Evolutionary conservation across 1,140 invertebrate species (phyloP).

Genomic region (Mycetomoellerius zeteki): DNA sequence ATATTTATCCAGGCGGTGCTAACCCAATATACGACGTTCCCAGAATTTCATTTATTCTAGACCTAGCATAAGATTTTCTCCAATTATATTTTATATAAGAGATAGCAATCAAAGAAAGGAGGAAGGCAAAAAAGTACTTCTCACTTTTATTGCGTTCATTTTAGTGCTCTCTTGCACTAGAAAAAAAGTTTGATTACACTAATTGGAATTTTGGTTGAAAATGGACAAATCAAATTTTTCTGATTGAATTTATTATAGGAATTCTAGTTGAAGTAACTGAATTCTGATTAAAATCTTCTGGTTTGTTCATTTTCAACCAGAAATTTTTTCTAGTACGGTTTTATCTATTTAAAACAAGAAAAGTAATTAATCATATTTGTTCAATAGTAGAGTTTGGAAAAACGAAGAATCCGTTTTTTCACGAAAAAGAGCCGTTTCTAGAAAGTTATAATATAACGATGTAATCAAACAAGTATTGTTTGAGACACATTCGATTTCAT

Average conservation of each 20-base stretch:
- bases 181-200: too few relatives aligned
- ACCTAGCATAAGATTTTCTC: not conserved
- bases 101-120: not conserved
- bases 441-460: constrained; percentile 23
- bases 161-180: not conserved
- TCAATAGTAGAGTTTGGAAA: not conserved
- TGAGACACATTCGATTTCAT: constrained; percentile 56
- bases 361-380: not conserved
- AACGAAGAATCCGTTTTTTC: not conserved
- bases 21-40: not conserved
- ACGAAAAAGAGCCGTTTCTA: not conserved
- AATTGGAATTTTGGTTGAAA: too few relatives aligned
- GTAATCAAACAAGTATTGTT: constrained; percentile 72
- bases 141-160: not conserved
- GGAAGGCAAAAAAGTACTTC: not conserved
- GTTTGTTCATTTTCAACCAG: too few relatives aligned
- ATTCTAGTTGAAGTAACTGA: too few relatives aligned
- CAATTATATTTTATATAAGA: constrained; percentile 3
- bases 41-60: too few relatives aligned
- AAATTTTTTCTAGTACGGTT: not conserved
- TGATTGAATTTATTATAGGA: too few relatives aligned
- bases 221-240: too few relatives aligned
- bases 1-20: constrained; percentile 32
- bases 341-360: not conserved
- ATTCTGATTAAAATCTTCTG: too few relatives aligned